Evolutionary conservation across 1,140 invertebrate genomes (phyloP), one percentile per base, ranked within the genome.

Genomic region (Lepidurus apus): DNA sequence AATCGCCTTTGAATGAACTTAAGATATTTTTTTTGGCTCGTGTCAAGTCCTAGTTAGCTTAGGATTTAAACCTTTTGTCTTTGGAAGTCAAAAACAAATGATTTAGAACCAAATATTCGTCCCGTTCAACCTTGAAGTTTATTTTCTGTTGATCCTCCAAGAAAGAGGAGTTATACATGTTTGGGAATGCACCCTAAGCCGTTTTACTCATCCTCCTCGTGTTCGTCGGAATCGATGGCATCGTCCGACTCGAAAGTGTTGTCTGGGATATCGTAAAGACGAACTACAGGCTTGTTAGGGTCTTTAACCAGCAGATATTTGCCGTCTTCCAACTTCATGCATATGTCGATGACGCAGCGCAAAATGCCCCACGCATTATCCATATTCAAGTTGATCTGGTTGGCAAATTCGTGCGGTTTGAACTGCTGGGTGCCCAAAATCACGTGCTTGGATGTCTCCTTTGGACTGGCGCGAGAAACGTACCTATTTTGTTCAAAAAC

Each of bases 281-380:
- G 91, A 82, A 98, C 95, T 87, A 98, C 91, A 3, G 95, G 94
- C 91, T 99, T 98, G 85, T 98, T 98, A 1, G 98, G 98, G 87
- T 99, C 98, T 86, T 99, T 99, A 94, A 99, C 96, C 80, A 99
- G 96, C 77, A 99, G 88, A 85, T 98, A 99, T 87, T 91, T 89
- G 82, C 98, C 98, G 85, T 98, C 95, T 82, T 96, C 95, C 83
- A 99, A 93, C 84, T 97, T 97, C 93, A 98, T 96, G 81, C 96
- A 97, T 79, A 97, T 93, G 84, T 99, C 97, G 83, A 99, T 94
- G 81, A 99, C 97, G 84, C 96, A 99, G 7, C 97, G 89, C n/a
- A 99, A 86, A 77, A 99, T 95, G 80, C 97, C 98, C 98, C 98
- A 99, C 1, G 94, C 96, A 86, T 99, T 99, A 84, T 99, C 98